Evolutionary conservation across 2,113 vertebrate species (phyloP), one percentile per base, ranked within the genome.

Genomic region (Uria lomvia): DNA sequence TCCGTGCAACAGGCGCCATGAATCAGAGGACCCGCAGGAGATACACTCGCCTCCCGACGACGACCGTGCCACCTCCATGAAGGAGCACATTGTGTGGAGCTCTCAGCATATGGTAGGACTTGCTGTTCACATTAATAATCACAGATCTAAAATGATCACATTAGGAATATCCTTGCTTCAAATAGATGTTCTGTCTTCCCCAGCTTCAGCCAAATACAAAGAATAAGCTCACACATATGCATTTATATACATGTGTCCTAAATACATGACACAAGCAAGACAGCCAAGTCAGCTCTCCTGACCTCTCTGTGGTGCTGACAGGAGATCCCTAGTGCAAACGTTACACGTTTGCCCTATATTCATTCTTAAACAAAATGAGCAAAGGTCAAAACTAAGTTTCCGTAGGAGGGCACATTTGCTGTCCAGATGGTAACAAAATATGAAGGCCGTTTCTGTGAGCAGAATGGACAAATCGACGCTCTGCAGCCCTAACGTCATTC

Each of bases 361-460:
- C 49, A 30, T 62, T 88, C 88, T 38, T 50, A 34, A 38, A 43
- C 86, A 73, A 45, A 86, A 76, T 0, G 65, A 94, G 80, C 94
- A 86, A 42, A 85, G 93, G 92, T 88, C 88, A 88, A 49, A 75
- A 16, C 78, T 5, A 55, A 75, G 71, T 15, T 96, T 60, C 91
- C 4, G 3, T 9, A 81, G 70, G 38, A 95, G 56, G 90, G 77
- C 93, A 63, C 97, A 97, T 97, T 97, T 97, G 97, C 8, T 93
- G 42, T 94, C 96, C 97, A 97, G 96, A 97, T 97, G 96, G 89
- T 12, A 36, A 55, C 12, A 53, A 47, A 70, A 62, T 1, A 40
- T 8, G 93, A 75, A 72, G 81, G 90, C 4, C 16, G 87, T 42
- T 88, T 86, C 95, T 92, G 96, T 82, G 86, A 88, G 90, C 43